Evolutionary conservation across 1,140 invertebrate genomes (phyloP), one percentile per base, ranked within the genome.

Genomic region (Diabrotica undecimpunctata): DNA sequence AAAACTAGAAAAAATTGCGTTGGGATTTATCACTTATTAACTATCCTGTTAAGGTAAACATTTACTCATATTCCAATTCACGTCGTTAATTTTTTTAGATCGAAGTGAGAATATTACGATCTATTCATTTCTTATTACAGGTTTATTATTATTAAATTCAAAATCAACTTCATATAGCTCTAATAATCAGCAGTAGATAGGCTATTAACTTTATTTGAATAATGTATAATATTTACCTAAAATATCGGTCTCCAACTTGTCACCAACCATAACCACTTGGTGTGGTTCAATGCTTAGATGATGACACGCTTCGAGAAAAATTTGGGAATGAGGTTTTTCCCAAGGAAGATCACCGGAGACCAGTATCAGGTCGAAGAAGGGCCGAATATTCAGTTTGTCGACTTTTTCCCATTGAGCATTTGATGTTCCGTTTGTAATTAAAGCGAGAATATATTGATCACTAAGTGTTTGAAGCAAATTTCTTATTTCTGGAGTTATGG

Each of bases 391-490:
- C 63, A 92, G 80, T 53, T 84, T 83, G 51, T 84, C 79, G 36
- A 94, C 83, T 80, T 95, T 94, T 81, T 94, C 91, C 90, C 92
- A 93, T 79, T 95, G 92, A 8, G 90, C 87, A 51, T 86, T 84
- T 14, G 91, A 92, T 2, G 91, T 88, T 8, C 92, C 92, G 78
- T 94, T 94, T 58, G 91, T 92, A 73, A 93, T 91, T 65, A 94
- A 79, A 54, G 86, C 91, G 64, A 94, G 78, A 60, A 86, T 81
- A 78, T 91, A 93, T 71, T 87, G 85, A 74, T 88, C 82, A 69
- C 84, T 83, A 58, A 92, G 81, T 50, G 85, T 84, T 68, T 81
- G 80, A 52, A 93, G 80, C 64, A 93, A 81, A 50, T 83, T 79
- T 67, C 86, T 79, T 53, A 89, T 85, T 59, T 90, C 87, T 25